These are phyloP conservation scores for Coenonympha arcania DNA, from an alignment of 2,888 invertebrate species.

Conservation along the genomic window DNA sequence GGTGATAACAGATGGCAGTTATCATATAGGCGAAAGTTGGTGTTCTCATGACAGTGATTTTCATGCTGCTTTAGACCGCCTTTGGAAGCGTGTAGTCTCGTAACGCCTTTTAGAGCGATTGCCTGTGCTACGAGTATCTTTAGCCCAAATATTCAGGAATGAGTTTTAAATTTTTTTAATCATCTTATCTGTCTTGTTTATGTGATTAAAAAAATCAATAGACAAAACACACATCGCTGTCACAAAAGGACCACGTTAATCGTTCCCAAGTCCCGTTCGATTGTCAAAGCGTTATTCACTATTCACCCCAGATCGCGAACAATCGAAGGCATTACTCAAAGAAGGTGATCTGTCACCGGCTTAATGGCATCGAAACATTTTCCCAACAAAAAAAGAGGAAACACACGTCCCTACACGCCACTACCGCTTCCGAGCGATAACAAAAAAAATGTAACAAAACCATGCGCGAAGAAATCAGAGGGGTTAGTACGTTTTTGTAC, in stretches of 20 bases:
- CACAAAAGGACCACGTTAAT: constrained; percentile 31
- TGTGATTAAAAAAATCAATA: neutral
- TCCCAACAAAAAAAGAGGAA: constrained; percentile 71
- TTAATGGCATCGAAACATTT: constrained; percentile 74
- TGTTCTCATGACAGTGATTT: too few relatives aligned
- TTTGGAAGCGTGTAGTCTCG: too few relatives aligned
- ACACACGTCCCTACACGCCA: constrained; percentile 65
- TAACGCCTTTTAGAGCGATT: too few relatives aligned
- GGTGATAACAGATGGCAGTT: too few relatives aligned
- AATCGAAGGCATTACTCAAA: constrained; percentile 65
- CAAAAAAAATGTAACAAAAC: constrained; percentile 64
- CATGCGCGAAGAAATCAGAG: constrained; percentile 47
- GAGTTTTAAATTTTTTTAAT: neutral
- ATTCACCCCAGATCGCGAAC: constrained; percentile 42
- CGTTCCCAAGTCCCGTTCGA: constrained; percentile 32
- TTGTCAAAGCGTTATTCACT: constrained; percentile 51
- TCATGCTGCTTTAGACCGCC: too few relatives aligned
- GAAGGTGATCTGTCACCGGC: constrained; percentile 70
- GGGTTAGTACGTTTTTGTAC: too few relatives aligned
- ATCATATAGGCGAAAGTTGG: too few relatives aligned
- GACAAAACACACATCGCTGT: neutral
- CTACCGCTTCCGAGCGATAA: constrained; percentile 63
- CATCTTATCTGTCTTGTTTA: too few relatives aligned
- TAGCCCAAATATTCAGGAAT: too few relatives aligned
- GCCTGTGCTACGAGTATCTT: too few relatives aligned